A percentile compares a stretch with the other conserved stretches of the same genome.
phyloP scores from a whole-genome alignment of 2,113 vertebrate species.

The Herpailurus yagouaroundi region DNA sequence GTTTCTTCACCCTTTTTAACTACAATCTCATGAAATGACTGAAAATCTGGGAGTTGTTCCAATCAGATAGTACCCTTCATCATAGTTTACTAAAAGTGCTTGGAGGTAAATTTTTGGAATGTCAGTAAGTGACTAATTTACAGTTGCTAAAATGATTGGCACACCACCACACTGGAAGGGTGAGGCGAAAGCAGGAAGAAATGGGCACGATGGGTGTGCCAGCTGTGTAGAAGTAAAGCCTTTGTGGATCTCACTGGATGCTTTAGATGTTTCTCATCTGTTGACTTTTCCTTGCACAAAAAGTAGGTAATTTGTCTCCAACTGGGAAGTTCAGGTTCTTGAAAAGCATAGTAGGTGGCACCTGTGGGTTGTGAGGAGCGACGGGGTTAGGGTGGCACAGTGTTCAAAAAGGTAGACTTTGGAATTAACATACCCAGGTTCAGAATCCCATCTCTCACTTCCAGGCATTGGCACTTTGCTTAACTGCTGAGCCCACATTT shows the following conservation, averaged over 20 bases:
- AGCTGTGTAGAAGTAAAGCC: slow-evolving; percentile 8
- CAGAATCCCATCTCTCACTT: not conserved
- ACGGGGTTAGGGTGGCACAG: not conserved
- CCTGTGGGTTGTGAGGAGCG: not conserved
- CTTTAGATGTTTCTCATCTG: slow-evolving; percentile 4
- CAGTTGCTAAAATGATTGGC: slow-evolving; percentile 27
- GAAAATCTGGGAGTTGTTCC: not conserved
- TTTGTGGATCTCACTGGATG: slow-evolving; percentile 23
- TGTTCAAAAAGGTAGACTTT: slow-evolving; percentile 9
- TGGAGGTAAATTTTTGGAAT: slow-evolving; percentile 33
- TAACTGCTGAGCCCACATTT: not conserved
- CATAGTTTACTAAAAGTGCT: slow-evolving; percentile 11
- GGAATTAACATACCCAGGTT: not conserved
- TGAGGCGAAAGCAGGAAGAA: not conserved
- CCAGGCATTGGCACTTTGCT: not conserved
- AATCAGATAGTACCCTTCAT: not conserved
- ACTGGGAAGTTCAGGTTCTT: slow-evolving; percentile 56
- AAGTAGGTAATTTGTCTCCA: slow-evolving; percentile 62
- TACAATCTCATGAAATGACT: not conserved
- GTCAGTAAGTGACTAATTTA: slow-evolving; percentile 20
- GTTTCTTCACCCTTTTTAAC: not conserved
- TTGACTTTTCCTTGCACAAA: slow-evolving; percentile 58
- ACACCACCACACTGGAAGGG: not conserved
- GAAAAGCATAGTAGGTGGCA: slow-evolving; percentile 47
- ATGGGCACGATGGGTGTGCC: not conserved